These are phyloP conservation scores for Callyntrura sp. DNA, from an alignment of 2,888 invertebrate genomes.

Conservation along the genomic window DNA sequence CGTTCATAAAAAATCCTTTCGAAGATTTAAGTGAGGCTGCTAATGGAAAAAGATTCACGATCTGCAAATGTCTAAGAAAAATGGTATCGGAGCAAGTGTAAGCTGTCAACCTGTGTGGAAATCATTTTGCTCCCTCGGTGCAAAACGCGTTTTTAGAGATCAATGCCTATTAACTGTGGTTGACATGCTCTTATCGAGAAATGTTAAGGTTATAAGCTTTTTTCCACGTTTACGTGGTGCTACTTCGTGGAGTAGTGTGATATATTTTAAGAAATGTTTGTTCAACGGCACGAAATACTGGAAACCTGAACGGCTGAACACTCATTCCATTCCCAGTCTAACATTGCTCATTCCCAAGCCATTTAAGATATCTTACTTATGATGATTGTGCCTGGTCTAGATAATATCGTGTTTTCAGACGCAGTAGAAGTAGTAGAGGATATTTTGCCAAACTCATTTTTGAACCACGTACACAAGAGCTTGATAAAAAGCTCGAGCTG, in stretches of 20 bases:
- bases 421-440: neutral
- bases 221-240: neutral
- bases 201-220: neutral
- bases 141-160: constrained; percentile 28
- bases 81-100: constrained; percentile 49
- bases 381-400: neutral
- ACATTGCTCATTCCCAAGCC: neutral
- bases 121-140: constrained; percentile 51
- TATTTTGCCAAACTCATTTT: constrained; percentile 66
- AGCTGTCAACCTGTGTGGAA: constrained; percentile 68
- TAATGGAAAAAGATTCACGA: constrained; percentile 49
- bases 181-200: constrained; percentile 50
- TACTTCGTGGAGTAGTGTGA: neutral
- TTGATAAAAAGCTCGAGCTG: constrained; percentile 69
- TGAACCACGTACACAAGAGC: constrained; percentile 66
- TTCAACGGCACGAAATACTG: constrained; percentile 1
- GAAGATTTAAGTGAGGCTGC: neutral
- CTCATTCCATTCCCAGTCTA: neutral
- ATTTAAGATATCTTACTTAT: constrained; percentile 20
- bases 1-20: neutral
- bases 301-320: constrained; percentile 1
- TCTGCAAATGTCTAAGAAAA: constrained; percentile 12
- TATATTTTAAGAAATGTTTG: constrained; percentile 21
- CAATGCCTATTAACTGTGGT: constrained; percentile 45
- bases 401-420: constrained; percentile 20